These are phyloP conservation scores for Leucoma salicis DNA, from an alignment of 2,888 invertebrate species.

Conservation along the genomic window DNA sequence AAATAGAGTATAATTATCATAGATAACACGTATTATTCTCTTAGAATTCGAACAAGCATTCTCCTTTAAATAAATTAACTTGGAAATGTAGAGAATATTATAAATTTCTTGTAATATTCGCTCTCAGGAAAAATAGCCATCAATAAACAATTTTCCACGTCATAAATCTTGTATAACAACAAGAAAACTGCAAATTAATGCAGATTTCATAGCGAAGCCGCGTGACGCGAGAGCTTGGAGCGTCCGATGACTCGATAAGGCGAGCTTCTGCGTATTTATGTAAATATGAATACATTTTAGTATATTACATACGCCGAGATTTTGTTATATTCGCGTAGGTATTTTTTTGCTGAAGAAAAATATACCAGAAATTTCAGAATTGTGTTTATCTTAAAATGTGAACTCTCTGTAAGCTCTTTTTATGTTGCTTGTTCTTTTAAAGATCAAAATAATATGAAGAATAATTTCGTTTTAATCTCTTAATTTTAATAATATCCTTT, in stretches of 20 bases:
- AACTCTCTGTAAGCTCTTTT: too few relatives aligned
- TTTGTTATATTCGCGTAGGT: slow-evolving; percentile 43
- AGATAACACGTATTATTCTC: too few relatives aligned
- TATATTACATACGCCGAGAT: slow-evolving; percentile 45
- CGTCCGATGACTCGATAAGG: slow-evolving; percentile 45
- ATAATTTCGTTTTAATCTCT: too few relatives aligned
- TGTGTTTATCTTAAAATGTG: neutral
- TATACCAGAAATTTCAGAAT: neutral
- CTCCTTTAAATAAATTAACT: neutral
- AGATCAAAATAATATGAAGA: too few relatives aligned
- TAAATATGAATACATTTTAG: slow-evolving; percentile 51
- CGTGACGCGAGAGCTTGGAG: slow-evolving; percentile 48
- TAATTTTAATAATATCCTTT: too few relatives aligned
- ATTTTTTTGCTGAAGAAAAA: neutral
- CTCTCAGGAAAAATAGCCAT: slow-evolving; percentile 47
- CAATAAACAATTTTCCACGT: slow-evolving; percentile 71
- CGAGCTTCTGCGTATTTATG: slow-evolving; percentile 52
- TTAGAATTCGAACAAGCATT: too few relatives aligned
- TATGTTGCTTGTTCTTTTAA: too few relatives aligned
- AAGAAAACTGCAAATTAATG: slow-evolving; percentile 76
- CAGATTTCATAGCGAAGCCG: slow-evolving; percentile 63
- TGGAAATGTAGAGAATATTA: neutral
- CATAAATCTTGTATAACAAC: slow-evolving; percentile 65
- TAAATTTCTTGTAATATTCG: neutral
- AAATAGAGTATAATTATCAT: too few relatives aligned